These are phyloP conservation scores for Augiades crinisus DNA, from an alignment of 2,888 invertebrate species.

Conservation along the genomic window DNA sequence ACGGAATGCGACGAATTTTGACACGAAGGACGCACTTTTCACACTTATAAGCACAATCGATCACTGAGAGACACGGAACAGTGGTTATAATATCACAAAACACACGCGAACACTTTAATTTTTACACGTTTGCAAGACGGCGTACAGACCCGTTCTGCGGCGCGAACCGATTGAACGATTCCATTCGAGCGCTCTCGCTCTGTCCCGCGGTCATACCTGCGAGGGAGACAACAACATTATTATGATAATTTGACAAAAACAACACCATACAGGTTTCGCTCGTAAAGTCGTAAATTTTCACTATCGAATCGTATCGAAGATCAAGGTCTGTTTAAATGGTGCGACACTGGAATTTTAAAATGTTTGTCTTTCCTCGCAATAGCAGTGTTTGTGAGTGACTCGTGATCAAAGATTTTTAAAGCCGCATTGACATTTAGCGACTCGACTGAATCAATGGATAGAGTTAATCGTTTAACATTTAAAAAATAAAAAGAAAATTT, in stretches of 20 bases:
- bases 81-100: constrained; percentile 32
- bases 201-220: constrained; percentile 47
- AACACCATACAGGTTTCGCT: constrained; percentile 42
- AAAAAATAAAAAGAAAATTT: no score
- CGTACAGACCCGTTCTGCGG: constrained; percentile 39
- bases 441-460: no score
- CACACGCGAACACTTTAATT: constrained; percentile 35
- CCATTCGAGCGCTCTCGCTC: constrained; percentile 32
- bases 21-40: constrained; percentile 29
- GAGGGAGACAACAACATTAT: constrained; percentile 53
- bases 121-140: constrained; percentile 39
- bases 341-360: background rate
- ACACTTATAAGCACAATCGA: constrained; percentile 22
- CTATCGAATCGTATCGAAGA: constrained; percentile 22
- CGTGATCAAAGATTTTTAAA: no score
- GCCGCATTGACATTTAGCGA: no score
- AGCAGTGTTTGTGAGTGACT: no score
- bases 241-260: constrained; percentile 56
- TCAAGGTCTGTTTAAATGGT: constrained; percentile 22
- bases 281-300: constrained; percentile 32
- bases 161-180: no score
- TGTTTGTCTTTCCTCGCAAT: no score
- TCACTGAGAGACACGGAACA: constrained; percentile 26
- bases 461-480: no score
- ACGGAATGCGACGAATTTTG: constrained; percentile 34